Percentiles rank a stretch among this genome's conserved stretches.
Conservation (phyloP, 2,888 invertebrate genomes). For the Himalopsyche kuldschensis region DNA sequence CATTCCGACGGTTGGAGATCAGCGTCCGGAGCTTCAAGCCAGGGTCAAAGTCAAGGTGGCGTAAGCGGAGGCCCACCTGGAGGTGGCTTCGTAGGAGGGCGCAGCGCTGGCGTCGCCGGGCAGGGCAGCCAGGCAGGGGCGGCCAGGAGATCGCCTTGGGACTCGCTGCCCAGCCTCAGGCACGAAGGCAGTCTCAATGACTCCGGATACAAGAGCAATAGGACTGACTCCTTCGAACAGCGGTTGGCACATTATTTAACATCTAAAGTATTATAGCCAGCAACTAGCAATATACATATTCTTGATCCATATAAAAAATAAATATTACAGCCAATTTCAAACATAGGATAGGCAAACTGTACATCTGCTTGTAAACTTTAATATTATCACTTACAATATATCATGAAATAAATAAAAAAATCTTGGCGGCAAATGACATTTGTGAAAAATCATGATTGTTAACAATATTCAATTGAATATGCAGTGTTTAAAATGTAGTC, state of each 20-base stretch:
- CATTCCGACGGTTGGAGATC: constrained; percentile 88
- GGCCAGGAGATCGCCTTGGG: constrained; percentile 84
- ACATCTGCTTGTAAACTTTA: too few relatives aligned
- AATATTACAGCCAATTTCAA: too few relatives aligned
- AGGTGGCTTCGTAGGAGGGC: constrained; percentile 61
- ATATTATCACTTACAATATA: too few relatives aligned
- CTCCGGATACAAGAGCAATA: constrained; percentile 83
- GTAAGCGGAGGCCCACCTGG: constrained; percentile 65
- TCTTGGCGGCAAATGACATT: too few relatives aligned
- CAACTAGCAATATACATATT: too few relatives aligned
- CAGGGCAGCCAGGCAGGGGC: constrained; percentile 54
- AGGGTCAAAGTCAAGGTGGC: constrained; percentile 56
- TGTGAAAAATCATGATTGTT: too few relatives aligned
- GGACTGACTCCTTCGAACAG: constrained; percentile 85
- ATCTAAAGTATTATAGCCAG: too few relatives aligned
- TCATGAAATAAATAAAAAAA: too few relatives aligned
- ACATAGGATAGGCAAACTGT: too few relatives aligned
- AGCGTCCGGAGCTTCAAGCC: constrained; percentile 70
- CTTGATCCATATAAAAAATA: too few relatives aligned
- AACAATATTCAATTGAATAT: too few relatives aligned
- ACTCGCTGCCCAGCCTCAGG: constrained; percentile 80
- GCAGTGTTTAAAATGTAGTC: too few relatives aligned
- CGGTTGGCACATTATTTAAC: constrained; percentile 58
- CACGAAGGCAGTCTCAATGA: constrained; percentile 86
- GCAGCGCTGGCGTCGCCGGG: constrained; percentile 62